Conservation (phyloP, 2,797 vertebrate genomes). For the Crypturellus tataupa region DNA sequence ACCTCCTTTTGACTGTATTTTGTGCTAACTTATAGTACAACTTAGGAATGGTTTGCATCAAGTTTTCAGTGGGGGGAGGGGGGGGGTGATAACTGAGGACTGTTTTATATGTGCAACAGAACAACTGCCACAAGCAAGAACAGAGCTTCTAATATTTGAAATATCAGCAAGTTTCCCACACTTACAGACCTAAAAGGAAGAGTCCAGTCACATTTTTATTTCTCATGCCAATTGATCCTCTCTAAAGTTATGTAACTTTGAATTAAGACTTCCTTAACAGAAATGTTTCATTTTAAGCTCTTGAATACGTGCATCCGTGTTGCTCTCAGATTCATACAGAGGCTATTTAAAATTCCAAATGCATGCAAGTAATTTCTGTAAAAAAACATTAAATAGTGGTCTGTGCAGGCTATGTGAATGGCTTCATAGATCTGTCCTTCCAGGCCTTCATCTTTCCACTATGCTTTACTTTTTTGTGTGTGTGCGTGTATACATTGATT, state of each 20-base stretch:
- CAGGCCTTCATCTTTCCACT: neutral
- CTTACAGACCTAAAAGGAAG: neutral
- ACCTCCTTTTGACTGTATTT: neutral
- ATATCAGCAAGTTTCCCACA: neutral
- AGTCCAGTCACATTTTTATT: neutral
- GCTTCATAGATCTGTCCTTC: neutral
- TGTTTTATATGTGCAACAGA: neutral
- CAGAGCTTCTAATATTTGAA: neutral
- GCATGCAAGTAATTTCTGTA: neutral
- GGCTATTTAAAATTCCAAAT: neutral
- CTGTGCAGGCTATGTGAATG: neutral
- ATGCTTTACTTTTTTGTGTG: neutral
- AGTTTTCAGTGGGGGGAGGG: neutral
- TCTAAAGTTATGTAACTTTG: neutral
- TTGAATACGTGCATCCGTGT: neutral
- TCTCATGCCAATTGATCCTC: conserved; percentile 2
- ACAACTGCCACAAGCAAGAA: neutral
- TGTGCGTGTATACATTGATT: neutral
- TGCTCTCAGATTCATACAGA: neutral
- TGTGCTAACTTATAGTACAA: neutral
- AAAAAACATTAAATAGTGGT: neutral
- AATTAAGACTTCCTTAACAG: neutral
- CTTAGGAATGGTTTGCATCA: neutral
- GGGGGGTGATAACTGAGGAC: neutral
- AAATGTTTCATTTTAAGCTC: neutral